These are phyloP conservation scores for Allochrocebus solatus DNA, from an alignment of 2,797 vertebrate genomes.

Conservation along the genomic window DNA sequence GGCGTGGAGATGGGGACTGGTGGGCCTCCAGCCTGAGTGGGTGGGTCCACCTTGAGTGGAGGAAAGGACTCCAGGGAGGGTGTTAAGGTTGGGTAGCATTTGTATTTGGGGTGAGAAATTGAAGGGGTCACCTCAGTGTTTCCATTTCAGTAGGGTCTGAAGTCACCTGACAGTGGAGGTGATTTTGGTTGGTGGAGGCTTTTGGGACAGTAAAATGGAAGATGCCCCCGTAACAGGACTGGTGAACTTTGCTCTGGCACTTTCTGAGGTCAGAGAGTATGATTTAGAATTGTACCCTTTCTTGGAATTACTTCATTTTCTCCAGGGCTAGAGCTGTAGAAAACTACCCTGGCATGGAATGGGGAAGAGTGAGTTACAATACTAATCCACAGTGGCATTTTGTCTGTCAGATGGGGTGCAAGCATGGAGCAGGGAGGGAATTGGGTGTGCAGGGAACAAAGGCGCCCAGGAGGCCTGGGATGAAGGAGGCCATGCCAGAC, in stretches of 20 bases:
- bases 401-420: not conserved
- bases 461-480: not conserved
- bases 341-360: not conserved
- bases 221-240: not conserved
- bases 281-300: not conserved
- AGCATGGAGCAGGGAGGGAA: accelerated
- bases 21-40: not conserved
- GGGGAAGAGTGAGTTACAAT: not conserved
- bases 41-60: not conserved
- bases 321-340: not conserved
- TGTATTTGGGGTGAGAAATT: not conserved
- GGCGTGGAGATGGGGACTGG: not conserved
- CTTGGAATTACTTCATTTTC: not conserved
- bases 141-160: not conserved
- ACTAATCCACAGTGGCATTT: not conserved
- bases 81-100: not conserved
- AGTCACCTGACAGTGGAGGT: not conserved
- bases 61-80: too few species aligned
- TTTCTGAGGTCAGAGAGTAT: not conserved
- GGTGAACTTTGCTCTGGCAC: not conserved
- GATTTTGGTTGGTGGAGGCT: not conserved
- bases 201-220: not conserved
- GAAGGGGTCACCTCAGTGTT: not conserved
- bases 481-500: not conserved
- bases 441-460: too few species aligned